Base-by-base conservation (phyloP, 2,797 vertebrate genomes). In the Moxostoma hubbsi region DNA sequence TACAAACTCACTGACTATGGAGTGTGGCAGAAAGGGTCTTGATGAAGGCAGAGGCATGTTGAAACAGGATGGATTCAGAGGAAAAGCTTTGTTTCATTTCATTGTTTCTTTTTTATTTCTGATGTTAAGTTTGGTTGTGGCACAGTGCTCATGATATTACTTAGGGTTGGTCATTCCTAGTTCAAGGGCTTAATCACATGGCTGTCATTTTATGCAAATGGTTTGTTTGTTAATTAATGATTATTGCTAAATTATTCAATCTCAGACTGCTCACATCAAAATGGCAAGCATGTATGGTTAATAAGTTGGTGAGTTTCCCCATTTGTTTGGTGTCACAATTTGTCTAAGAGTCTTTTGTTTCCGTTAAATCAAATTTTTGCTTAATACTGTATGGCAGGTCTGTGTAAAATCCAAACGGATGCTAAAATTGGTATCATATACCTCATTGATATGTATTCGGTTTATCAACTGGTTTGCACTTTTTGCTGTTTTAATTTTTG, bases 391-490 rank as follows among this genome's bases (percentile, higher is more conserved):
- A 24, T 43, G 11, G 46, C 8, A 18, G 57, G 55, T 81, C 57
- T 50, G 50, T 64, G 58, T 47, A 46, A 61, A 53, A 49, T 45
- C 53, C 16, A 63, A 71, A 81, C 74, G 15, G 13, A 71, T 67
- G 50, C 13, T 63, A 43, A 51, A 46, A 59, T 73, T 24, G 61
- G 9, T 54, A 73, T 65, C 86, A 89, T 87, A 92, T 93, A 93
- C 93, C 93, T 94, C 93, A 93, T 51, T 67, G 67, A 76, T 61
- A 46, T 76, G 59, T 84, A 57, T 77, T 82, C 46, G 82, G 77
- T 82, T 86, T 81, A 70, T 90, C 79, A 86, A 87, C 83, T 90
- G 87, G 84, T 93, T 94, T 94, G 79, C 84, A 85, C 79, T 76
- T 89, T 89, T 86, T 80, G 71, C 72, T 75, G 68, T 88, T 68